These are phyloP conservation scores for Fistularia commersonii DNA, from an alignment of 2,797 vertebrate genomes.

Conservation along the genomic window DNA sequence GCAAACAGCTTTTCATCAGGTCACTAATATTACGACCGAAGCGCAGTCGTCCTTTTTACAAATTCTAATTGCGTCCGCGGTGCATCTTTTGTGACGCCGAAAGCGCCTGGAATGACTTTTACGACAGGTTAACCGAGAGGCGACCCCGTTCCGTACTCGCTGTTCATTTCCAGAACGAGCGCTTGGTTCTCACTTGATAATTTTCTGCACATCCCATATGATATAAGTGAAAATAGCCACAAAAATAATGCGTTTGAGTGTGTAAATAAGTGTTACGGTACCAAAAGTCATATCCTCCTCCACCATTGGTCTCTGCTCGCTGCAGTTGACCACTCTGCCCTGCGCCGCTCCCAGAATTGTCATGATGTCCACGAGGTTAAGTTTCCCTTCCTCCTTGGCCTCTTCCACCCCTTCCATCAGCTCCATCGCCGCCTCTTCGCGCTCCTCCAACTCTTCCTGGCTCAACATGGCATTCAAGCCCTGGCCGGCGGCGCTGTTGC, in stretches of 20 bases:
- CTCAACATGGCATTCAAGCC: conserved; percentile 57
- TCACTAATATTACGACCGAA: no score
- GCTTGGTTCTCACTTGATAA: conserved; percentile 60
- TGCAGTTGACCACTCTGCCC: conserved; percentile 70
- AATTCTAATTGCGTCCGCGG: no score
- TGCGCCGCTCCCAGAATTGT: conserved; percentile 88
- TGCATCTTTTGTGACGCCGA: no score
- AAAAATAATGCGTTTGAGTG: conserved; percentile 74
- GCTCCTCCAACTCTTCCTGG: conserved; percentile 74
- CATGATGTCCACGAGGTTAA: conserved; percentile 95
- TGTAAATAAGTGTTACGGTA: conserved; percentile 77
- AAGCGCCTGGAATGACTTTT: no score
- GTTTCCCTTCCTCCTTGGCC: conserved; percentile 78
- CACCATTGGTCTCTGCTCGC: conserved; percentile 75
- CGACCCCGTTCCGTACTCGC: no score
- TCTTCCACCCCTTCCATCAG: conserved; percentile 73
- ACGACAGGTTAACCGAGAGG: no score
- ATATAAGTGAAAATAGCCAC: conserved; percentile 71
- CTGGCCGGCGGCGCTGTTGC: conserved; percentile 31
- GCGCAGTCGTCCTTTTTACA: no score
- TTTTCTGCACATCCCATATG: conserved; percentile 80
- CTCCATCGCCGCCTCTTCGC: conserved; percentile 71
- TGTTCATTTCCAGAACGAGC: conserved; percentile 6
- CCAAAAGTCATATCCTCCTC: conserved; percentile 79
- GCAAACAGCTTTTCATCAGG: no score